Percentiles rank a stretch among this genome's conserved stretches.
Evolutionary conservation across 2,888 invertebrate species (phyloP).

Genomic region (Artemia sp.): DNA sequence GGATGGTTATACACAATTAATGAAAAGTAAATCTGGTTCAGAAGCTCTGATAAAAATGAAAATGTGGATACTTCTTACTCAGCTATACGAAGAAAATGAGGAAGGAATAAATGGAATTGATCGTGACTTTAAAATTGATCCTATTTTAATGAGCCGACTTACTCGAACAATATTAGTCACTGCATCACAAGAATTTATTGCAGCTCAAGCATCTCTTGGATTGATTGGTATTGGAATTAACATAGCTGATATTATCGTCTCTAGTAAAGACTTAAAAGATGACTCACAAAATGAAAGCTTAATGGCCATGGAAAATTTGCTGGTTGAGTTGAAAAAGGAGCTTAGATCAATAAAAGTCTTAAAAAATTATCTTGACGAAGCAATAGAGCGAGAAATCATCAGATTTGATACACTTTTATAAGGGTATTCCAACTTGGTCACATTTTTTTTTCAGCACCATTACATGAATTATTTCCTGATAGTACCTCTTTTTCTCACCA

Average conservation of each 20-base stretch:
- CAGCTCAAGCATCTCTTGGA: not conserved
- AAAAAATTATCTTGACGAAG: not conserved
- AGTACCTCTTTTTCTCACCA: too few relatives aligned
- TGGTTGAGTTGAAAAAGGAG: not conserved
- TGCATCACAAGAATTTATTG: not conserved
- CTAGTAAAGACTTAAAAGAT: conserved; percentile 1
- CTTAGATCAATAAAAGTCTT: not conserved
- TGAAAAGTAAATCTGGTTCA: not conserved
- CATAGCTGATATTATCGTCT: not conserved
- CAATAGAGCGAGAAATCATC: not conserved
- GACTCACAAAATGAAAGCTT: not conserved
- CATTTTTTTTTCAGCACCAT: too few relatives aligned
- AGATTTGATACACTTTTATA: too few relatives aligned
- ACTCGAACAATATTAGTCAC: not conserved
- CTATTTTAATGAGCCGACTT: not conserved
- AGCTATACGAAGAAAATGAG: not conserved
- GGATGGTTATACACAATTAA: not conserved
- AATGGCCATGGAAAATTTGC: not conserved
- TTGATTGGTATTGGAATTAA: conserved; percentile 5
- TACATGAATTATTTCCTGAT: too few relatives aligned
- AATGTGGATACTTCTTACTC: not conserved
- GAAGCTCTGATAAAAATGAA: conserved; percentile 1
- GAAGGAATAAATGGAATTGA: not conserved
- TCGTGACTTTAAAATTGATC: not conserved
- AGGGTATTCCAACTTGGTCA: too few relatives aligned